These are phyloP conservation scores for Embiotoca jacksoni DNA, from an alignment of 2,113 vertebrate species.

Conservation along the genomic window DNA sequence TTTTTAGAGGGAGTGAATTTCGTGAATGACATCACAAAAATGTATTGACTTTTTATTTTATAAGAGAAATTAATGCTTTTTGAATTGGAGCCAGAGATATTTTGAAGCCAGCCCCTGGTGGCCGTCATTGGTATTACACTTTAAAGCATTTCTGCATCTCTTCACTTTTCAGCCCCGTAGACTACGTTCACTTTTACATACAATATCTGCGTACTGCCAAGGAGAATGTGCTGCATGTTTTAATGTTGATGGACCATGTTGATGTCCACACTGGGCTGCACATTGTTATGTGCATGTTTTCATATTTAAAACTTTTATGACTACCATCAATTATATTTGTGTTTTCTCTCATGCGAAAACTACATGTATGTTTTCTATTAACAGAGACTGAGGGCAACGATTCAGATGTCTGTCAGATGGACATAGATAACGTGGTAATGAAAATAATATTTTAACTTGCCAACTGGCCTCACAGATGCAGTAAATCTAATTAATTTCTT, in stretches of 20 bases:
- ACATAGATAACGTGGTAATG: rapidly evolving
- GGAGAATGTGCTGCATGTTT: not conserved
- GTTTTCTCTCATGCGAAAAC: not conserved
- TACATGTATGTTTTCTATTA: not conserved
- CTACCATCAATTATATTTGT: not conserved
- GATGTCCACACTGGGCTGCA: not conserved
- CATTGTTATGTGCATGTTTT: not conserved
- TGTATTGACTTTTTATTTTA: too few species aligned
- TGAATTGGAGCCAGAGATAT: too few species aligned
- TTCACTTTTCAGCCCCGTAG: too few species aligned
- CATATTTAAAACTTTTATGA: not conserved
- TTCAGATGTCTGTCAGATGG: not conserved
- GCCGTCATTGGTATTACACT: too few species aligned
- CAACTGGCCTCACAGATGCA: not conserved
- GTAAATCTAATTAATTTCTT: not conserved
- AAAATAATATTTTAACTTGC: not conserved
- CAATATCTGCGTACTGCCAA: not conserved
- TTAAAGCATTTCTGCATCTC: too few species aligned
- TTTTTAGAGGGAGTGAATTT: too few species aligned
- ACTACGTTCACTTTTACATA: too few species aligned
- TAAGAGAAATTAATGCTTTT: too few species aligned
- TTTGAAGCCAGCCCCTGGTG: too few species aligned
- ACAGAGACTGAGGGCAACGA: not conserved
- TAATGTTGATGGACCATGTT: too few species aligned
- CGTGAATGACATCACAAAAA: too few species aligned